These are phyloP conservation scores for Mycalesis mineus DNA, from an alignment of 2,888 invertebrate species.

Conservation along the genomic window DNA sequence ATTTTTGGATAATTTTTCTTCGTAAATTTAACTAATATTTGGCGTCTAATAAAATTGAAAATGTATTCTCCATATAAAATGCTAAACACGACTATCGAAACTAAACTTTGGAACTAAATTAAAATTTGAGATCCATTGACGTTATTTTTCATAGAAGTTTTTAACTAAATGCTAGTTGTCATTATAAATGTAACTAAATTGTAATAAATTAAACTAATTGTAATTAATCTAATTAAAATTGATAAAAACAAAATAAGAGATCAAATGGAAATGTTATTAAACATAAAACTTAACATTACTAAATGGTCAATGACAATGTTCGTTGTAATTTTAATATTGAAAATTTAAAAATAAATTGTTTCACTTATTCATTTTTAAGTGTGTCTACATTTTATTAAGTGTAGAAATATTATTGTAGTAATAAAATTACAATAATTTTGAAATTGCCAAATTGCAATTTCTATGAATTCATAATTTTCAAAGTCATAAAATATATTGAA, in stretches of 20 bases:
- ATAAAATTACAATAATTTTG: not conserved
- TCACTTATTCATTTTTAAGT: not conserved
- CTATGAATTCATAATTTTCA: not conserved
- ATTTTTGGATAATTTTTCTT: not conserved
- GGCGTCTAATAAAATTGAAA: conserved; percentile 59
- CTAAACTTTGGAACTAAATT: conserved; percentile 69
- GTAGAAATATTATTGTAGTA: not conserved
- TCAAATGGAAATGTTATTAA: conserved; percentile 70
- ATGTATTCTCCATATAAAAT: conserved; percentile 43
- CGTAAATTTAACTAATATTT: conserved; percentile 68
- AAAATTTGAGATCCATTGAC: conserved; percentile 67
- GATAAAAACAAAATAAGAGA: conserved; percentile 63
- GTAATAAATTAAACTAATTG: conserved; percentile 65
- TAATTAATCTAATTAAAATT: conserved; percentile 57
- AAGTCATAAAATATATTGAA: conserved; percentile 1
- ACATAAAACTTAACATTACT: conserved; percentile 68
- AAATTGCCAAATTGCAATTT: not conserved
- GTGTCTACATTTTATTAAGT: not conserved
- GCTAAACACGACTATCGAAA: conserved; percentile 64
- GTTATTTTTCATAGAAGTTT: conserved; percentile 37
- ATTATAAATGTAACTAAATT: conserved; percentile 37
- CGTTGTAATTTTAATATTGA: conserved; percentile 8
- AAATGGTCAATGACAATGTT: conserved; percentile 38
- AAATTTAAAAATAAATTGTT: not conserved
- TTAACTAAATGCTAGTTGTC: conserved; percentile 44